phyloP scores from a whole-genome alignment of 2,797 vertebrate genomes.

The Trachurus trachurus region DNA sequence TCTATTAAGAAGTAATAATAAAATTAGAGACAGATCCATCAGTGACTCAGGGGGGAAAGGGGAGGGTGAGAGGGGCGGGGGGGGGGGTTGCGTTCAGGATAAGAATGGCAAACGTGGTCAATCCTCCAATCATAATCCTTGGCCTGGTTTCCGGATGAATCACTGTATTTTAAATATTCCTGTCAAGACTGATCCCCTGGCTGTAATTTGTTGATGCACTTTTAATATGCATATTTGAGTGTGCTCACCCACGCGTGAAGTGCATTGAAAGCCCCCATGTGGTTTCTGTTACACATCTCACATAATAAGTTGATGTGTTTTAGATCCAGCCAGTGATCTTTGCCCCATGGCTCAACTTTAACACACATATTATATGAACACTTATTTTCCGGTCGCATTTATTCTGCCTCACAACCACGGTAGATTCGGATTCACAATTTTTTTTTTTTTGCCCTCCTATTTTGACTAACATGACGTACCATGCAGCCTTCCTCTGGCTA shows the following conservation, averaged over 20 bases:
- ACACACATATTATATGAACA: constrained; percentile 27
- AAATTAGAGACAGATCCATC: constrained; percentile 73
- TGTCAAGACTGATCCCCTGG: constrained; percentile 49
- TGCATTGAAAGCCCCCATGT: constrained; percentile 43
- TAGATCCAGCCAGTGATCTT: constrained; percentile 25
- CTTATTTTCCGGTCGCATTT: constrained; percentile 17
- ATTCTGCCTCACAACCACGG: neutral
- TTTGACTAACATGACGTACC: constrained; percentile 41
- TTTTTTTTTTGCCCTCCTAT: constrained; percentile 6
- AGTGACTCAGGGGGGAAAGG: constrained; percentile 39
- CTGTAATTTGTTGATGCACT: constrained; percentile 53
- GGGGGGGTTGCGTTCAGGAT: constrained; percentile 23
- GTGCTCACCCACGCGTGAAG: constrained; percentile 45
- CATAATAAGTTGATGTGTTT: constrained; percentile 36
- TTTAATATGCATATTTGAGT: constrained; percentile 58
- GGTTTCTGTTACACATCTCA: constrained; percentile 54
- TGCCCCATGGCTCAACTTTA: constrained; percentile 47
- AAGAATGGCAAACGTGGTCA: constrained; percentile 56
- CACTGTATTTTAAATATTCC: constrained; percentile 60
- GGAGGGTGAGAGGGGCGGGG: neutral
- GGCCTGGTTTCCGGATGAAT: constrained; percentile 54
- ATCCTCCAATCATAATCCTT: constrained; percentile 53
- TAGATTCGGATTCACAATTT: constrained; percentile 3
- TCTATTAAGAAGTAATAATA: constrained; percentile 77
- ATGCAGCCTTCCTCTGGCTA: constrained; percentile 48